Evolutionary conservation across 2,113 vertebrate species (phyloP).

Genomic region (Halichoeres trimaculatus): DNA sequence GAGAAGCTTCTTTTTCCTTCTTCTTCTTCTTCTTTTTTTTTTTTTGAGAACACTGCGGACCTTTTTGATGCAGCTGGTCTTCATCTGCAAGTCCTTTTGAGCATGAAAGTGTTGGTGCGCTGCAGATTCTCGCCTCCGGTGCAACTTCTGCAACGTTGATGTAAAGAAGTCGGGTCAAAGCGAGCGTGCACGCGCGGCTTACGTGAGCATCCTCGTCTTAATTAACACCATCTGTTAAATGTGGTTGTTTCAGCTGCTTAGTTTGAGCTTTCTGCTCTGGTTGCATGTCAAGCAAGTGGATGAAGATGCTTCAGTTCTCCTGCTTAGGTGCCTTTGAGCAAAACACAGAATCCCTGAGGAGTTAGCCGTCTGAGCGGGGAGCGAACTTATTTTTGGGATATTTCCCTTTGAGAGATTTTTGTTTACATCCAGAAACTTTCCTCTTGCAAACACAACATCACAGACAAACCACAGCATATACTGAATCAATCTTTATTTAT

Average conservation of each 20-base stretch:
- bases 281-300: not conserved
- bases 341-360: constrained; percentile 6
- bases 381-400: not conserved
- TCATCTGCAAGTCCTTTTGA: constrained; percentile 75
- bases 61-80: constrained; percentile 58
- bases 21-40: not conserved
- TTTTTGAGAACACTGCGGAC: constrained; percentile 32
- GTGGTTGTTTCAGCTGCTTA: constrained; percentile 49
- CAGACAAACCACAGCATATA: constrained; percentile 66
- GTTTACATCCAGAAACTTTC: not conserved
- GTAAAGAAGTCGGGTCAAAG: constrained; percentile 51
- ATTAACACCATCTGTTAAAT: constrained; percentile 71
- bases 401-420: not conserved
- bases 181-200: constrained; percentile 16
- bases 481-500: constrained; percentile 99
- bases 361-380: not conserved
- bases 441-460: not conserved
- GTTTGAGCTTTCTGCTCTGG: constrained; percentile 20
- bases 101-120: constrained; percentile 45
- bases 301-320: not conserved
- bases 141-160: constrained; percentile 49
- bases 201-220: constrained; percentile 26
- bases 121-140: constrained; percentile 41
- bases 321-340: too few species aligned
- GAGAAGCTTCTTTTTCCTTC: not conserved